A percentile compares a stretch with the other conserved stretches of the same genome.
Evolutionary conservation across 2,113 vertebrate species (phyloP).

Genomic region (Empidonax alnorum): DNA sequence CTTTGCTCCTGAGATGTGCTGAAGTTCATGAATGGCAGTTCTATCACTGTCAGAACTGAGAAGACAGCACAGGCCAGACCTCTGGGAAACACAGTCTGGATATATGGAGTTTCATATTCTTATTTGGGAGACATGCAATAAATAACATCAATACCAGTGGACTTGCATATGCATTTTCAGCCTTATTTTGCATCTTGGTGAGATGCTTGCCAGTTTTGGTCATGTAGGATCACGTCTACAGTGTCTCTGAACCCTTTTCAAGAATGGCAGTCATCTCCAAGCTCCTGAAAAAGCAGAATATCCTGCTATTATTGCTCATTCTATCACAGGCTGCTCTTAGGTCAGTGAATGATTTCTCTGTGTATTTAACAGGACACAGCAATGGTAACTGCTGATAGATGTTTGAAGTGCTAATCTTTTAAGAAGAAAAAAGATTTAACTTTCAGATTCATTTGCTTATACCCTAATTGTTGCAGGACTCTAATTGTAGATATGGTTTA

Average conservation of each 20-base stretch:
- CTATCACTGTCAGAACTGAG: not conserved
- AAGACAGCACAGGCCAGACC: not conserved
- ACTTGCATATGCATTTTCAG: not conserved
- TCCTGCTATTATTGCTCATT: not conserved
- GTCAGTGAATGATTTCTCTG: not conserved
- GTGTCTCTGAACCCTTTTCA: not conserved
- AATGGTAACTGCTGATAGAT: not conserved
- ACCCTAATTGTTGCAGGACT: not conserved
- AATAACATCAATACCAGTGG: not conserved
- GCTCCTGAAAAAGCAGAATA: not conserved
- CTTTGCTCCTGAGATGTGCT: not conserved
- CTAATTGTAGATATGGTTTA: not conserved
- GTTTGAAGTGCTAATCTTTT: not conserved
- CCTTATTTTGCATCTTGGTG: not conserved
- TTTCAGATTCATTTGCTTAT: not conserved
- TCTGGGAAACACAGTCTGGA: not conserved
- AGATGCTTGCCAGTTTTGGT: not conserved
- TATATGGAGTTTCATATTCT: not conserved
- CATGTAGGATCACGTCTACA: fast-evolving
- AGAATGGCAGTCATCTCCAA: not conserved
- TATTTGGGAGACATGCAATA: not conserved
- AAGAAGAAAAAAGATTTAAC: not conserved
- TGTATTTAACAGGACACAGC: not conserved
- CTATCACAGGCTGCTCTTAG: not conserved
- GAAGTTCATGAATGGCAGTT: not conserved